phyloP scores from a whole-genome alignment of 2,797 vertebrate genomes.

The Triplophysa bombifrons region DNA sequence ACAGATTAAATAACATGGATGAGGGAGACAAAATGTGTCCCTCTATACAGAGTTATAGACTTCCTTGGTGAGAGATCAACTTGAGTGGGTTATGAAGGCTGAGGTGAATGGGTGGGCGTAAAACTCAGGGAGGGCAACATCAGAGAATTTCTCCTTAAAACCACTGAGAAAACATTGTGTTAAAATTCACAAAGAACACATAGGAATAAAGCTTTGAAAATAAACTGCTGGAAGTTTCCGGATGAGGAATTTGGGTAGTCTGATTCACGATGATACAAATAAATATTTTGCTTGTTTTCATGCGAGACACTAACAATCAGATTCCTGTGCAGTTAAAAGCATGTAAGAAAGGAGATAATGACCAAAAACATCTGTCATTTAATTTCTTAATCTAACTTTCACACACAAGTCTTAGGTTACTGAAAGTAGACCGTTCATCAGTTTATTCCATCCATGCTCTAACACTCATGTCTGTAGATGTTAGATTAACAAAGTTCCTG shows the following conservation, averaged over 20 bases:
- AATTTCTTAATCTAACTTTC: not conserved
- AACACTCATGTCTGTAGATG: not conserved
- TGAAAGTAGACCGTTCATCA: not conserved
- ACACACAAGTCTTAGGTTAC: not conserved
- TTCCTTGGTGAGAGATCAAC: constrained; percentile 17
- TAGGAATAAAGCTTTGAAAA: not conserved
- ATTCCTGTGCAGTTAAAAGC: not conserved
- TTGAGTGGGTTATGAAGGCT: constrained; percentile 48
- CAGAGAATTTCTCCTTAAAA: not conserved
- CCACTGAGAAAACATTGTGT: not conserved
- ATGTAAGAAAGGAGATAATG: not conserved
- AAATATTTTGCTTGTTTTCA: constrained; percentile 7
- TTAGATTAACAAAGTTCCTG: too few relatives aligned
- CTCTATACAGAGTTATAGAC: not conserved
- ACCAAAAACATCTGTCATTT: not conserved
- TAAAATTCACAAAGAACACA: not conserved
- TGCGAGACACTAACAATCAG: not conserved
- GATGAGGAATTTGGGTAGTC: not conserved
- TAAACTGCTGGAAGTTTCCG: not conserved
- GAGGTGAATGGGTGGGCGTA: constrained; percentile 43
- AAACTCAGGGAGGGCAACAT: constrained; percentile 9
- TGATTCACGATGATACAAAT: not conserved
- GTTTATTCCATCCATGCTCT: not conserved
- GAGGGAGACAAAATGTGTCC: not conserved
- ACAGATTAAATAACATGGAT: too few relatives aligned